Evolutionary conservation across 30 jellyfish, hydroid and myxozoan genomes (phyloP), one percentile per base, ranked within the genome.

Genomic region (Hydractinia echinata): DNA sequence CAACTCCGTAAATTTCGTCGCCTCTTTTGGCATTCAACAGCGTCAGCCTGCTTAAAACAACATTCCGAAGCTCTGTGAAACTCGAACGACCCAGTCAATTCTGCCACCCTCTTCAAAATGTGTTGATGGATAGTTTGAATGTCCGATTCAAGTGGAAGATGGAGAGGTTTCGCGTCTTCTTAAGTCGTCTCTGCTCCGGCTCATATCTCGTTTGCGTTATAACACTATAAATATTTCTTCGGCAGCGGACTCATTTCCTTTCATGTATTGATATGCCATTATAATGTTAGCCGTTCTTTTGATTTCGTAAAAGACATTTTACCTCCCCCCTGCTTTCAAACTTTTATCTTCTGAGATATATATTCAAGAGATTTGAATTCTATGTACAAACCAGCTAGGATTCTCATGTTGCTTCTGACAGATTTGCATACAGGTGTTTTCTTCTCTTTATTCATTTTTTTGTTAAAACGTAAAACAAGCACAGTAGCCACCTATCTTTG

Each of bases 11-110:
- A 18, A 51, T 48, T 51, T 66, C 76, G 19, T 51, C 76, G 19
- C 76, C 8, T 66, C 76, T 66, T 66, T 51, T 66, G 19, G 76
- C 76, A 66, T 66, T 66, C 30, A 66, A 66, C 8, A 66, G 30
- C 19, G 76, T 66, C 76, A 66, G 30, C 76, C 76, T 66, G 19
- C 51, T 51, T 18, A 48, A 66, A 18, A 51, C 76, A 66, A 48
- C 19, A 51, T 66, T 51, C 8, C 8, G 76, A 18, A 66, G 76
- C 76, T 66, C 76, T 18, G 30, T 51, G 30, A 66, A 66, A 66
- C 30, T 66, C 76, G 30, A 18, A 66, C 19, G 76, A 66, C 76
- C n/a, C 68, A 10, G 68, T 58, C 10, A 58, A n/a, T n/a, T 58
- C n/a, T 10, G 19, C 30, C 76, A 66, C 30, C 30, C 76, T 66